phyloP scores from a whole-genome alignment of 2,113 vertebrate species.

The Benitochromis conjunctus region DNA sequence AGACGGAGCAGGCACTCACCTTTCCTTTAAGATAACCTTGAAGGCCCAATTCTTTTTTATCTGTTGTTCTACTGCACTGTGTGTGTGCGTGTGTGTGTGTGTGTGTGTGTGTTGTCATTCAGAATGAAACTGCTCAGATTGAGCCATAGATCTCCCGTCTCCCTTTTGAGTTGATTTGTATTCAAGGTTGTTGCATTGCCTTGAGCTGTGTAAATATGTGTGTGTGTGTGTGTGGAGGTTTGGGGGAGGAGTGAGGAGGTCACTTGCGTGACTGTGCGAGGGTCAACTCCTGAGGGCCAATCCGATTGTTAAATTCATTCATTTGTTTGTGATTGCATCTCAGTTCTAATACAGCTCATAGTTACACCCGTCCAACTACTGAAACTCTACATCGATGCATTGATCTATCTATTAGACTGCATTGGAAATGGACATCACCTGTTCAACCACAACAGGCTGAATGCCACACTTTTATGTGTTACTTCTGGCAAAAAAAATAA shows the following conservation, averaged over 20 bases:
- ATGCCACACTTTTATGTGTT: not conserved
- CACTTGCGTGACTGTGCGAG: slow-evolving; percentile 46
- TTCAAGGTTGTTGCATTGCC: not conserved
- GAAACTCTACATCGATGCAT: not conserved
- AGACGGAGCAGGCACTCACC: not conserved
- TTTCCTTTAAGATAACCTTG: not conserved
- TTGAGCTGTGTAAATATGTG: slow-evolving; percentile 4
- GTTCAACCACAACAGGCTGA: not conserved
- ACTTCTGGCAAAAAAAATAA: not conserved
- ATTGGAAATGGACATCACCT: not conserved
- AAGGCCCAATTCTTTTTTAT: not conserved
- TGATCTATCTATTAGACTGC: not conserved
- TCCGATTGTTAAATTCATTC: slow-evolving; percentile 50
- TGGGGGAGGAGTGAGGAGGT: not conserved
- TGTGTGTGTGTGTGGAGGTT: not conserved
- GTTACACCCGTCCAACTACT: slow-evolving; percentile 9
- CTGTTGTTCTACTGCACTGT: not conserved
- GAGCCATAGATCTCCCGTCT: not conserved
- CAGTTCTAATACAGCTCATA: slow-evolving; percentile 54
- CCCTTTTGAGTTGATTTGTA: slow-evolving; percentile 2
- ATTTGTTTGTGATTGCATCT: slow-evolving; percentile 50
- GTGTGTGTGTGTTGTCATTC: not conserved
- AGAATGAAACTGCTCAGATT: slow-evolving; percentile 3
- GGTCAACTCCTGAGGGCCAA: slow-evolving; percentile 49
- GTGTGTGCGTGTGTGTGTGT: not conserved